These are phyloP conservation scores for Dendrolimus punctatus DNA, from an alignment of 1,140 invertebrate genomes.

Conservation along the genomic window DNA sequence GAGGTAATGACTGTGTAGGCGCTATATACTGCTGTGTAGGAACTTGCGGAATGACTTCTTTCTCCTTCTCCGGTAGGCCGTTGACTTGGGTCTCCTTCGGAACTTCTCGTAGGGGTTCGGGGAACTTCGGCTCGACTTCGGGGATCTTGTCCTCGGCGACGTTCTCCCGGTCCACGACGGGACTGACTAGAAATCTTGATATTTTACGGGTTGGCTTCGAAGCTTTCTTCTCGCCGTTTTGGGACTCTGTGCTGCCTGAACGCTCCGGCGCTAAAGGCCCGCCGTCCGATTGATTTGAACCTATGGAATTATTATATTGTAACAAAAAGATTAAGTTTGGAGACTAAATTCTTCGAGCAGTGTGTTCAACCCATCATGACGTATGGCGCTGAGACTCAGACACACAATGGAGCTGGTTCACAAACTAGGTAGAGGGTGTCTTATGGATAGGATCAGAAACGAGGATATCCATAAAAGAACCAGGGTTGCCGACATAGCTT, in stretches of 20 bases:
- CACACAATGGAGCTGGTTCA: no score
- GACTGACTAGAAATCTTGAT: slow-evolving; percentile 85
- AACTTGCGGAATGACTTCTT: slow-evolving; percentile 25
- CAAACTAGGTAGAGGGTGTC: no score
- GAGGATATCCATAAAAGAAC: no score
- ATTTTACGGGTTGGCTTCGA: slow-evolving; percentile 78
- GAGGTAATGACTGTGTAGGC: slow-evolving; percentile 22
- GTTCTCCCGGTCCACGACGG: slow-evolving; percentile 74
- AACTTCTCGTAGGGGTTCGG: slow-evolving; percentile 20
- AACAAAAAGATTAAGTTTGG: no score
- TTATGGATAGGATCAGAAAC: no score
- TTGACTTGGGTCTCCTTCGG: slow-evolving; percentile 23
- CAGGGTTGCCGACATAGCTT: no score
- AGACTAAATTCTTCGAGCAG: no score
- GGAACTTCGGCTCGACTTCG: slow-evolving; percentile 16
- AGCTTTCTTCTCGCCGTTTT: slow-evolving; percentile 42
- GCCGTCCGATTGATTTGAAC: slow-evolving; percentile 61
- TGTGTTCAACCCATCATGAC: no score
- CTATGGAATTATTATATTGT: slow-evolving; percentile 13
- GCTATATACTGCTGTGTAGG: slow-evolving; percentile 51
- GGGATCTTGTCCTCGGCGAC: slow-evolving; percentile 29
- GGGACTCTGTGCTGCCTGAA: slow-evolving; percentile 43
- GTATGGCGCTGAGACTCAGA: no score
- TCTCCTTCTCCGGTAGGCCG: slow-evolving; percentile 31
- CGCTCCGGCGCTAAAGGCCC: slow-evolving; percentile 42